phyloP scores from a whole-genome alignment of 1,140 invertebrate genomes.

The Pachypeltis micranthus region DNA sequence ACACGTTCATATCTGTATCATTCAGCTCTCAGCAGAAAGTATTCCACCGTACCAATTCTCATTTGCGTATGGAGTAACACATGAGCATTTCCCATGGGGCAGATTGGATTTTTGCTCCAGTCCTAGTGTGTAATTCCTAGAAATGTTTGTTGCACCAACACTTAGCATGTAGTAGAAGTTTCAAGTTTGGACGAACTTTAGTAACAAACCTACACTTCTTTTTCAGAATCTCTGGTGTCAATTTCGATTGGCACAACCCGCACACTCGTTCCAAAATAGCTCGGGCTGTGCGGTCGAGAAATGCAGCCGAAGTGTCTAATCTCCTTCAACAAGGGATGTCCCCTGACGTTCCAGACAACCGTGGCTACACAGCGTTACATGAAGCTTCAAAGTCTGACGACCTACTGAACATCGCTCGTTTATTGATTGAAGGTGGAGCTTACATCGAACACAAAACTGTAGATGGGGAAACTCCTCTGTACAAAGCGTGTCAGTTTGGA shows the following conservation, averaged over 20 bases:
- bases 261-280: slow-evolving; percentile 4
- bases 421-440: slow-evolving; percentile 5
- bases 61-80: too few species aligned
- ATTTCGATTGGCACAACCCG: slow-evolving; percentile 17
- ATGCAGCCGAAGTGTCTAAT: slow-evolving; percentile 1
- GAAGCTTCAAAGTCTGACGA: slow-evolving; percentile 12
- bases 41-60: too few species aligned
- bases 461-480: slow-evolving; percentile 14
- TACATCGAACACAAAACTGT: slow-evolving; percentile 14
- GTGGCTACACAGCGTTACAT: slow-evolving; percentile 15
- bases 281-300: slow-evolving; percentile 4
- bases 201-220: not conserved
- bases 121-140: too few species aligned
- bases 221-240: slow-evolving; percentile 1
- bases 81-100: too few species aligned
- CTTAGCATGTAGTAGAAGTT: too few species aligned
- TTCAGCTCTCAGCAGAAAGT: too few species aligned
- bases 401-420: not conserved
- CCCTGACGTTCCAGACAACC: slow-evolving; percentile 12
- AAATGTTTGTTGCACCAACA: too few species aligned
- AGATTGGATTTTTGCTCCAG: too few species aligned
- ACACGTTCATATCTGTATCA: too few species aligned
- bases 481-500: not conserved
- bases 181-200: not conserved
- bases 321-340: not conserved